Evolutionary conservation across 2,797 vertebrate species (phyloP), one percentile per base, ranked within the genome.

Genomic region (Brachyrhaphis roseni): DNA sequence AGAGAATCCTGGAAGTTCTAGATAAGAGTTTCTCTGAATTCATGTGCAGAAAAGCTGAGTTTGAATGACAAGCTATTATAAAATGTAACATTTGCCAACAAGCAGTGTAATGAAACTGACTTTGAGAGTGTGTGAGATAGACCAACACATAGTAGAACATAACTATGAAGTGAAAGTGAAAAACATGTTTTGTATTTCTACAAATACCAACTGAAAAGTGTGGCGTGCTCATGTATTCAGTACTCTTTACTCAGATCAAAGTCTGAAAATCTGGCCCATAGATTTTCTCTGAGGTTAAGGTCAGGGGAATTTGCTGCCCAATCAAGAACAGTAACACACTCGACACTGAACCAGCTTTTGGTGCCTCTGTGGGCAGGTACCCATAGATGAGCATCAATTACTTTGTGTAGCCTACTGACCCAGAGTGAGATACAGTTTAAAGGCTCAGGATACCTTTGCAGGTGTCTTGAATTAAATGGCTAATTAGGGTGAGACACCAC

Each of bases 21-120:
- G 57, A 77, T 79, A 80, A 76, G 34, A 78, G 64, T 15, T 43
- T 45, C 75, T 78, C 78, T 70, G 47, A 90, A 85, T 84, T 66
- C 85, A 76, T 43, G 53, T 55, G 82, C 31, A 8, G 71, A 51
- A 81, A 82, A 41, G 57, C 20, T 20, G 53, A 34, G 72, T 84
- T 74, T 84, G 72, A 74, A 51, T 70, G 77, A 81, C 57, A 70
- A 31, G 15, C 8, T 71, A 26, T 82, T 77, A 62, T 8, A 12
- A 45, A 76, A 76, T 8, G 39, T 6, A 8, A 53, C 66, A 39
- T 53, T 82, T 66, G 43, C 11, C 78, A 84, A 82, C 68, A 53
- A 78, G 62, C 39, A 39, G 55, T 36, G 78, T 70, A 49, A 53
- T 62, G n/a, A 76, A 80, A 72, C 41, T 16, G 64, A 41, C 41